Conservation (phyloP, 2,113 vertebrate genomes). For the Eulemur rufifrons region DNA sequence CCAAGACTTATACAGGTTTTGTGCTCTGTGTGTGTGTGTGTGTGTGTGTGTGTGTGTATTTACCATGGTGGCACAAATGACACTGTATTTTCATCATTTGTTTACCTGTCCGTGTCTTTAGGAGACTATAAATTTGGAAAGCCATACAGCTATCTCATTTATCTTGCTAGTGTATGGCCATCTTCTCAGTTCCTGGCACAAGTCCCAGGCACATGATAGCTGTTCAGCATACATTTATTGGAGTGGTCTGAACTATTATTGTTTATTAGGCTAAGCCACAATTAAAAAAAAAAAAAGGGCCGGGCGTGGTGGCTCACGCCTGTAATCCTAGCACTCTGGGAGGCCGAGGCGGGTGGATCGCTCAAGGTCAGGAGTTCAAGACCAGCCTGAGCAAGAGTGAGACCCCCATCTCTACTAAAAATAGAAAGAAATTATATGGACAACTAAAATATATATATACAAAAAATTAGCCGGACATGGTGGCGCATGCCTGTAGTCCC, state of each 20-base stretch:
- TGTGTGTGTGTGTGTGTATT: neutral
- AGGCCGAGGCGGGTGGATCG: too few species aligned
- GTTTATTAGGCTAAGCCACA: neutral
- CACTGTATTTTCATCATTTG: neutral
- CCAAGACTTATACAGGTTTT: neutral
- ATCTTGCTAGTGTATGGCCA: neutral
- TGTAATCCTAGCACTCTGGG: too few species aligned
- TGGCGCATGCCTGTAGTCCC: too few species aligned
- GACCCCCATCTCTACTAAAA: too few species aligned
- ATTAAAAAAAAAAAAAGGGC: neutral
- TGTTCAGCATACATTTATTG: neutral
- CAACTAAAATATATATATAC: too few species aligned
- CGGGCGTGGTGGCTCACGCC: too few species aligned
- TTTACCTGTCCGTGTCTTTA: neutral
- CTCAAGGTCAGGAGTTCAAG: too few species aligned
- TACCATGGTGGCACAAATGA: neutral
- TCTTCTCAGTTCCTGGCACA: neutral
- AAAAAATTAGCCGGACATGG: too few species aligned
- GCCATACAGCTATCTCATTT: neutral
- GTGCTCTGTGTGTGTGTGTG: neutral
- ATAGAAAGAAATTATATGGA: too few species aligned
- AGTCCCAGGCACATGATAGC: neutral
- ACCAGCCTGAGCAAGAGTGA: too few species aligned
- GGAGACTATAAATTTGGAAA: neutral
- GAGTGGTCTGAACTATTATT: neutral